Percentiles rank a stretch among this genome's conserved stretches.
Conservation (phyloP, 1,140 invertebrate genomes). For the Drosophila setifemur region DNA sequence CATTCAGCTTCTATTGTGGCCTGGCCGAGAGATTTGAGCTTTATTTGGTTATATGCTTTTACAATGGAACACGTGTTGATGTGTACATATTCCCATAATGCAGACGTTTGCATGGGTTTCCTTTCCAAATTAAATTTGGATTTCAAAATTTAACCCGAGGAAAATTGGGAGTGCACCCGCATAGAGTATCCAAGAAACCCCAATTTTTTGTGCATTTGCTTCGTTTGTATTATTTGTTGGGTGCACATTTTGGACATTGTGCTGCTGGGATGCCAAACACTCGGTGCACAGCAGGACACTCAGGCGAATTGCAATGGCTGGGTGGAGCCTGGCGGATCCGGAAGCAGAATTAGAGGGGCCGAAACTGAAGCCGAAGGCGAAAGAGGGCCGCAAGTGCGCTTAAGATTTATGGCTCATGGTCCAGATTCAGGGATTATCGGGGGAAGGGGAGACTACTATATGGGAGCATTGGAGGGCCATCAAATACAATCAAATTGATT, state of each 20-base stretch:
- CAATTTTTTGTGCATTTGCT: conserved; percentile 31
- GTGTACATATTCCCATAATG: not conserved
- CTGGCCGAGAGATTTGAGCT: not conserved
- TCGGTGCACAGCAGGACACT: conserved; percentile 57
- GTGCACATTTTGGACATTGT: conserved; percentile 75
- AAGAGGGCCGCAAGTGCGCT: conserved; percentile 52
- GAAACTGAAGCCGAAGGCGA: conserved; percentile 7
- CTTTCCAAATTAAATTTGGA: no score
- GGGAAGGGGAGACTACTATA: no score
- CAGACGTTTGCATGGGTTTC: no score
- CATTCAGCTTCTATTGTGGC: conserved; percentile 2
- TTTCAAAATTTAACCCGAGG: no score
- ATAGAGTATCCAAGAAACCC: not conserved
- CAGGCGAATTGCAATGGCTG: conserved; percentile 58
- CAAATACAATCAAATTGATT: conserved; percentile 79
- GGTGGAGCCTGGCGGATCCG: not conserved
- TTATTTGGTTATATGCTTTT: conserved; percentile 21
- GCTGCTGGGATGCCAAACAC: conserved; percentile 48
- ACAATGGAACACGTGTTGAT: conserved; percentile 17
- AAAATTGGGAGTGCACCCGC: not conserved
- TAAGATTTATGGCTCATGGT: conserved; percentile 72
- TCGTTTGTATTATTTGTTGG: conserved; percentile 57
- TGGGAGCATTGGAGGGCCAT: conserved; percentile 36
- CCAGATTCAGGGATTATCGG: conserved; percentile 15
- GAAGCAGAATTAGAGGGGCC: not conserved